A percentile compares a stretch with the other conserved stretches of the same genome.
Conservation (phyloP, 2,113 vertebrate genomes). For the Proterorhinus semilunaris region DNA sequence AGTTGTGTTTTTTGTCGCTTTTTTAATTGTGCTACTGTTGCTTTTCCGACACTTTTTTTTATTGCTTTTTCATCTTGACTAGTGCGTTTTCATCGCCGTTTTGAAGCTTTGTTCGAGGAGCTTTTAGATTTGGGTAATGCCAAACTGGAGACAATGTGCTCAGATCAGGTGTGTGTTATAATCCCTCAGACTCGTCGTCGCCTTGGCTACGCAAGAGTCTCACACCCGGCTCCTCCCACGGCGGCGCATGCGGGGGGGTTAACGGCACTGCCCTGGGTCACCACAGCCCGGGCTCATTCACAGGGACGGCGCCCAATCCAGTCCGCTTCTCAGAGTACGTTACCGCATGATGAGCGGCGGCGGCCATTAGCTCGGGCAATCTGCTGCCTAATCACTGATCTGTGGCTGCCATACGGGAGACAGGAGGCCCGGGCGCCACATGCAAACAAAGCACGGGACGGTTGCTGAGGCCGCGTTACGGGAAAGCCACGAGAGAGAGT, state of each 20-base stretch:
- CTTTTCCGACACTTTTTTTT: too few relatives aligned
- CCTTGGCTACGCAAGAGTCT: too few relatives aligned
- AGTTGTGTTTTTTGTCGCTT: too few relatives aligned
- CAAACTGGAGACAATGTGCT: too few relatives aligned
- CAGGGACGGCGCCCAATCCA: conserved; percentile 35
- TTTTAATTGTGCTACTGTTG: too few relatives aligned
- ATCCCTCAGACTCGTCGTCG: too few relatives aligned
- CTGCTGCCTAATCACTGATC: conserved; percentile 60
- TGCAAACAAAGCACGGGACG: conserved; percentile 56
- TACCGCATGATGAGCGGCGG: conserved; percentile 56
- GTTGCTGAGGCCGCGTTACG: conserved; percentile 31
- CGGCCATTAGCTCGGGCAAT: conserved; percentile 46
- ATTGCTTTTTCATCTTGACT: too few relatives aligned
- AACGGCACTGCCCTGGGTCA: conserved; percentile 31
- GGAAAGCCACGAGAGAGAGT: conserved; percentile 41
- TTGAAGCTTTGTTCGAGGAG: too few relatives aligned
- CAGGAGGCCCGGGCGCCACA: conserved; percentile 49
- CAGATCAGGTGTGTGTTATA: too few relatives aligned
- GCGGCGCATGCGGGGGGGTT: conserved; percentile 4
- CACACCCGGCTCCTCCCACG: neutral
- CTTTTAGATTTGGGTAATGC: too few relatives aligned
- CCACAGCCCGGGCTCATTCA: conserved; percentile 29
- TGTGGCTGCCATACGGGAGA: conserved; percentile 52
- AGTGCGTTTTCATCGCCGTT: too few relatives aligned
- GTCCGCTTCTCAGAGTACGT: conserved; percentile 56